Evolutionary conservation across 2,113 vertebrate species (phyloP), one percentile per base, ranked within the genome.

Genomic region (Perca flavescens): DNA sequence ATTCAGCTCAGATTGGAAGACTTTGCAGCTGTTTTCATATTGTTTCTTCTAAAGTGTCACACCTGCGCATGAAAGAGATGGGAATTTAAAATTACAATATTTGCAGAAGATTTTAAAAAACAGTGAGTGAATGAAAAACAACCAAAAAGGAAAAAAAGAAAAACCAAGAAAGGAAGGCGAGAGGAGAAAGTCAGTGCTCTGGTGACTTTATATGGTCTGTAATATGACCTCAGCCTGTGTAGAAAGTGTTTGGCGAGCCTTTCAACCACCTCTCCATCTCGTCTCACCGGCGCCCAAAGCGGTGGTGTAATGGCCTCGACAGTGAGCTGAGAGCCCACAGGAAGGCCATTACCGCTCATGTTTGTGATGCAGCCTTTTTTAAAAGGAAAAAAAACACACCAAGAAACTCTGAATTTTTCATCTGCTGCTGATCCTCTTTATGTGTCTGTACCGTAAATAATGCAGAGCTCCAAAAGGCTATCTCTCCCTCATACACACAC

Each of bases 391-490:
- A 13, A 52, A 89, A 92, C 86, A 90, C 58, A 16, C 68, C 77
- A 86, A 11, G 6, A 82, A 86, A 78, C 36, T 61, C 86, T 94
- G 89, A 93, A 94, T 94, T 83, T 93, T 95, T 93, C 49, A 94
- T 93, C 67, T 52, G 28, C 56, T 14, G 65, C 64, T 64, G 70
- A 89, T 89, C 83, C 54, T 82, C 77, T 92, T 83, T 86, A 69
- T 86, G 76, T 89, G 12, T 25, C 63, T 36, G 40, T 28, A 12
- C 1, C 31, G 82, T 95, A 67, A 90, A 94, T 94, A 86, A 94
- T 94, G 57, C 28, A 94, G 60, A 61, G 50, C 67, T 85, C 19
- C 69, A 61, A 25, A 25, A 25, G 25, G 25, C 25, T 25, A 25
- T 25, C 25, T 25, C 25, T 25, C 25, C 25, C 25, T 25, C 78